phyloP scores from a whole-genome alignment of 2,113 vertebrate genomes.

The Catagonus wagneri region DNA sequence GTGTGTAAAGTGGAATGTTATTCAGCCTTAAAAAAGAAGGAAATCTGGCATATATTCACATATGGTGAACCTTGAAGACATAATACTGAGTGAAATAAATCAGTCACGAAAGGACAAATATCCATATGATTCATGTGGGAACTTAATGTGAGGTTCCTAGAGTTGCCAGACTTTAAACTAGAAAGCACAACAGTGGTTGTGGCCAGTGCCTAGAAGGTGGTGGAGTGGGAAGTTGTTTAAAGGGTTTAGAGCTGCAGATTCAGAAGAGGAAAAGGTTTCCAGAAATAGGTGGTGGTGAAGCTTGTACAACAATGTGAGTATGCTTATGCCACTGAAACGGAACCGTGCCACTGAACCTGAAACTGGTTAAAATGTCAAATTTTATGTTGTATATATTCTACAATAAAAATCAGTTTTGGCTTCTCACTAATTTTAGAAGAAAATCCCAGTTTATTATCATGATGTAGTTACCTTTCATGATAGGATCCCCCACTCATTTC shows the following conservation, averaged over 20 bases:
- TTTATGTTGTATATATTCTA: neutral
- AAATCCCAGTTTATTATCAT: neutral
- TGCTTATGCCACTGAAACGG: neutral
- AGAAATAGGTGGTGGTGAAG: neutral
- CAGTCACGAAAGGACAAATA: neutral
- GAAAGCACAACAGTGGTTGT: neutral
- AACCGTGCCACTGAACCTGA: neutral
- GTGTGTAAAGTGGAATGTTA: neutral
- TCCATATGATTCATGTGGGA: neutral
- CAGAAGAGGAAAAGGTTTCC: neutral
- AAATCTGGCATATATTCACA: neutral
- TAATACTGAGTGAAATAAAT: neutral
- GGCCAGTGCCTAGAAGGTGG: neutral
- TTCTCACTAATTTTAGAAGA: conserved; percentile 12
- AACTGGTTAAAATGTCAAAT: neutral
- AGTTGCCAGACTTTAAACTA: neutral
- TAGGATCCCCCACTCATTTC: neutral
- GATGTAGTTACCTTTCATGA: neutral
- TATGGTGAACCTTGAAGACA: neutral
- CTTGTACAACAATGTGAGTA: neutral
- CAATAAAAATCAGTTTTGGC: neutral
- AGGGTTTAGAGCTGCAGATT: neutral
- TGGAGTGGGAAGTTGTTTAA: neutral
- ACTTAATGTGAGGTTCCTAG: neutral
- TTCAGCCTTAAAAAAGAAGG: neutral